These are phyloP conservation scores for Gymnarchus niloticus DNA, from an alignment of 2,113 vertebrate species.

Conservation along the genomic window DNA sequence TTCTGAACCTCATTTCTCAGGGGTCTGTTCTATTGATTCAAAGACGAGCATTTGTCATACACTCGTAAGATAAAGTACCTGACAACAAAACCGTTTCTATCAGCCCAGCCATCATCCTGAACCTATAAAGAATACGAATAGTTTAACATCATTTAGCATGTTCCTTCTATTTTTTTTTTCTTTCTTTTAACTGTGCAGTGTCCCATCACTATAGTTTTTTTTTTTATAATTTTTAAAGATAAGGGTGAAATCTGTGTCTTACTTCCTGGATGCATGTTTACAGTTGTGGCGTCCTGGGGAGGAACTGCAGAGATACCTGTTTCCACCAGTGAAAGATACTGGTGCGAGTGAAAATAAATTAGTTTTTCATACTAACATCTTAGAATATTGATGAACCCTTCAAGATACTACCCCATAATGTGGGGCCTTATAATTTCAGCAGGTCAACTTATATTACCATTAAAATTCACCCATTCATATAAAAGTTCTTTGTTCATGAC, in stretches of 20 bases:
- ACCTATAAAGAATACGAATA: not conserved
- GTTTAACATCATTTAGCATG: not conserved
- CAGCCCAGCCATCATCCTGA: not conserved
- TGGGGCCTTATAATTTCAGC: not conserved
- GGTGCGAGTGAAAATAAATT: not conserved
- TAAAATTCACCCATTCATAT: not conserved
- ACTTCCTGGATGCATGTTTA: not conserved
- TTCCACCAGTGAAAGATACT: not conserved
- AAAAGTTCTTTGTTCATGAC: not conserved
- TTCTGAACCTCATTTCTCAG: constrained; percentile 14
- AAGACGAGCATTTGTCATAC: constrained; percentile 5
- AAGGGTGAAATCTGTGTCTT: not conserved
- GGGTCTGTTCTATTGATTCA: not conserved
- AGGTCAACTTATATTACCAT: not conserved
- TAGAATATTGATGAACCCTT: constrained; percentile 12
- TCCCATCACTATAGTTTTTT: not conserved
- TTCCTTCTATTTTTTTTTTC: not conserved
- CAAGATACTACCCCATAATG: not conserved
- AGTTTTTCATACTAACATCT: not conserved
- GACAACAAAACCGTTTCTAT: not conserved
- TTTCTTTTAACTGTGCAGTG: not conserved
- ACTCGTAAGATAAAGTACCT: constrained; percentile 11
- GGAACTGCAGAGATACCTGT: not conserved
- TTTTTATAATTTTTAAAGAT: not conserved
- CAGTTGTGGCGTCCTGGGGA: not conserved